Evolutionary conservation across 2,797 vertebrate species (phyloP), one percentile per base, ranked within the genome.

Genomic region (Poecile montanus): DNA sequence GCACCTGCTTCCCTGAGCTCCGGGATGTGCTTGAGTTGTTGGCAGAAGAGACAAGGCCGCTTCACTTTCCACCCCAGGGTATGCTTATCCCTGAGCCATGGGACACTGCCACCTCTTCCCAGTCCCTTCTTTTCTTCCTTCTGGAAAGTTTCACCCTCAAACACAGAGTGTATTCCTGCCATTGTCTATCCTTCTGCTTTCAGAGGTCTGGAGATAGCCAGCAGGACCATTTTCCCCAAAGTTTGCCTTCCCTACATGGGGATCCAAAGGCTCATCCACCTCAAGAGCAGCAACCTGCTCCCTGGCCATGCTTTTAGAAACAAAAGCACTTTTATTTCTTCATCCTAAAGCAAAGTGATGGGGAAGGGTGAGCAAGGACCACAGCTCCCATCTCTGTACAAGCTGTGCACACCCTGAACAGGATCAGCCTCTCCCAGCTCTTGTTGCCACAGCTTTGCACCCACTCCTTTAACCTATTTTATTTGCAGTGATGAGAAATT

Each of bases 401-500:
- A 27, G 7, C 70, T 50, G 36, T 50, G 76, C 36, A 3, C 0
- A 0, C 57, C 50, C 71, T 7, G 2, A 60, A 29, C 27, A 7
- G 7, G 32, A 44, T 72, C 84, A 90, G 57, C 68, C 38, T 90
- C 83, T 75, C 53, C 67, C 20, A 2, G 85, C 79, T 82, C 74
- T 61, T 40, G 45, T 68, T 81, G 85, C 82, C 63, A 32, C 26
- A 54, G 85, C 84, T 81, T 63, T 14, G 62, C 34, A 3, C 88
- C 75, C 47, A 21, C 82, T 91, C 94, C 89, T 92, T 91, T 93
- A 96, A 93, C 91, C 44, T 82, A 89, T 94, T 96, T 95, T 94
- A 68, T 96, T 96, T 90, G 91, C 74, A 80, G 88, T 30, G 23
- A 96, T 95, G 96, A 93, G 90, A 96, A 95, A 96, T 96, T 89